phyloP scores from a whole-genome alignment of 2,113 vertebrate genomes.

The Lampris megalopsis region DNA sequence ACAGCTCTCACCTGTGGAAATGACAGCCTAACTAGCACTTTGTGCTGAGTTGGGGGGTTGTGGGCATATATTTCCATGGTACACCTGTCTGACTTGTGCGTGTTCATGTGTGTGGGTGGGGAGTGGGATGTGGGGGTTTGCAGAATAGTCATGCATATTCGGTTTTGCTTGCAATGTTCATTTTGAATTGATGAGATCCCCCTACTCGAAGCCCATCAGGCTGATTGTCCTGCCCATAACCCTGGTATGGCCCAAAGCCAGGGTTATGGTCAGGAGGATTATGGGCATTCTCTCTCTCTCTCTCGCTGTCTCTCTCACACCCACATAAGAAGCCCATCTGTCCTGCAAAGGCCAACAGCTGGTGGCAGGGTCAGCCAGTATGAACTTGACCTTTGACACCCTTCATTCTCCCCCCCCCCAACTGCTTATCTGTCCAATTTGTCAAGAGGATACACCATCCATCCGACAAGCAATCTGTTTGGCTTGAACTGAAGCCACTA shows the following conservation, averaged over 20 bases:
- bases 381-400: constrained; percentile 49
- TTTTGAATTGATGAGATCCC: background rate
- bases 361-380: constrained; percentile 27
- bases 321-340: constrained; percentile 53
- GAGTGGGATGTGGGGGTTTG: background rate
- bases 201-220: background rate
- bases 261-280: constrained; percentile 8
- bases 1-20: constrained; percentile 24
- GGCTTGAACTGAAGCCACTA: background rate
- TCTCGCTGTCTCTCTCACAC: background rate
- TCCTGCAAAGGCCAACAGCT: constrained; percentile 55
- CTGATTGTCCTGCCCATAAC: background rate
- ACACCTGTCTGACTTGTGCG: background rate
- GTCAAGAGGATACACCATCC: constrained; percentile 11
- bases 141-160: background rate
- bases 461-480: constrained; percentile 31
- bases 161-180: background rate
- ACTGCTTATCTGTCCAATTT: background rate
- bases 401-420: background rate
- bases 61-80: background rate
- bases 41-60: background rate
- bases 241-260: background rate
- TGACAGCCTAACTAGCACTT: constrained; percentile 28
- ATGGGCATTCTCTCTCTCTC: constrained; percentile 18
- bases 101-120: constrained; percentile 1